Evolutionary conservation across 2,113 vertebrate species (phyloP).

Genomic region (Amblyornis subalaris): DNA sequence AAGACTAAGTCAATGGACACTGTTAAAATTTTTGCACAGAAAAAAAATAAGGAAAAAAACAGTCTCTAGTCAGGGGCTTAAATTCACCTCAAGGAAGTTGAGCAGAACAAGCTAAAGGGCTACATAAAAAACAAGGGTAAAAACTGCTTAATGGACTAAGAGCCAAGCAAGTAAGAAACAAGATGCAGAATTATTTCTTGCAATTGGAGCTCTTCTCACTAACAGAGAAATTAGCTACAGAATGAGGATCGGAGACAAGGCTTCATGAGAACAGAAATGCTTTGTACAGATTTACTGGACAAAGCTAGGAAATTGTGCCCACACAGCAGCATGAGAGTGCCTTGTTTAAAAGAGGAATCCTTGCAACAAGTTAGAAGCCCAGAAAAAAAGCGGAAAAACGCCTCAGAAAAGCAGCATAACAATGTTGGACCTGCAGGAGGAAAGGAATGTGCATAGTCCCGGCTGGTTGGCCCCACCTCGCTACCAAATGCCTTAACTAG

Average conservation of each 20-base stretch:
- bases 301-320: not conserved
- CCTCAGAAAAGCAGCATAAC: not conserved
- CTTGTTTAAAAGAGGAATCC: not conserved
- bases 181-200: not conserved
- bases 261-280: not conserved
- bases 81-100: not conserved
- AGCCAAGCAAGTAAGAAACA: not conserved
- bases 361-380: not conserved
- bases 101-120: not conserved
- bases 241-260: not conserved
- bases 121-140: not conserved
- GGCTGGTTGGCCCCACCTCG: not conserved
- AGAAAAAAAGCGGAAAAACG: not conserved
- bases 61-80: not conserved
- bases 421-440: not conserved
- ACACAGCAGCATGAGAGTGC: not conserved
- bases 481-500: not conserved
- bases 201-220: not conserved
- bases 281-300: not conserved
- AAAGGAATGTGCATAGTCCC: constrained; percentile 3
- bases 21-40: not conserved
- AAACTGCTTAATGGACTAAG: not conserved
- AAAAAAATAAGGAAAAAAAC: not conserved
- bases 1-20: not conserved
- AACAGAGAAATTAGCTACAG: not conserved